Percentiles rank a stretch among this genome's conserved stretches.
Evolutionary conservation across 2,797 vertebrate species (phyloP).

Genomic region (Clarias pachynema): DNA sequence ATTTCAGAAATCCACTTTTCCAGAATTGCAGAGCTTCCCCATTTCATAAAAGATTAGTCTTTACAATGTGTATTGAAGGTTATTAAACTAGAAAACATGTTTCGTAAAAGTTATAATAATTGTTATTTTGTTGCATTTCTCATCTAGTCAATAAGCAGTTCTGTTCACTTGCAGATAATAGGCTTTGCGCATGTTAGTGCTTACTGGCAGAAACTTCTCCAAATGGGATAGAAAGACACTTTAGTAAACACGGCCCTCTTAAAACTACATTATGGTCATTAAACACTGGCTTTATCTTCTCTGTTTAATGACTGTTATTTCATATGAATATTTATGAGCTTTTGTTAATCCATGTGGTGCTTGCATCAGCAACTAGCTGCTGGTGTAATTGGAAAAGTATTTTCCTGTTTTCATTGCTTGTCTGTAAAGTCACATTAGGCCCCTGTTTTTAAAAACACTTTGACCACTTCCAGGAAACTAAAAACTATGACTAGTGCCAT

Average conservation of each 20-base stretch:
- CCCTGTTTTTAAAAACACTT: background rate
- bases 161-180: conserved; percentile 32
- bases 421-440: conserved; percentile 42
- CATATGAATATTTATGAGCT: conserved; percentile 47
- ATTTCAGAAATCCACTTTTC: background rate
- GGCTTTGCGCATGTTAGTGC: conserved; percentile 24
- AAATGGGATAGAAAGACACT: conserved; percentile 39
- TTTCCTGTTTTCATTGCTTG: conserved; percentile 36
- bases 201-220: conserved; percentile 34
- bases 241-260: conserved; percentile 30
- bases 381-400: conserved; percentile 44
- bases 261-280: conserved; percentile 44
- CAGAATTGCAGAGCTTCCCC: background rate
- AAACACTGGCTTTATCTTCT: conserved; percentile 43
- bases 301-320: conserved; percentile 37
- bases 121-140: conserved; percentile 9
- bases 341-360: conserved; percentile 33
- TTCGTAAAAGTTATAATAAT: conserved; percentile 1
- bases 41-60: background rate
- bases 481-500: background rate
- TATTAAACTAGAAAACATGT: background rate
- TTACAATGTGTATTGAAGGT: background rate
- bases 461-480: background rate
- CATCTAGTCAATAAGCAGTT: conserved; percentile 12
- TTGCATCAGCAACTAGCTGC: conserved; percentile 46